These are phyloP conservation scores for Rotaria macrura DNA, from an alignment of 2,888 invertebrate genomes.

Conservation along the genomic window DNA sequence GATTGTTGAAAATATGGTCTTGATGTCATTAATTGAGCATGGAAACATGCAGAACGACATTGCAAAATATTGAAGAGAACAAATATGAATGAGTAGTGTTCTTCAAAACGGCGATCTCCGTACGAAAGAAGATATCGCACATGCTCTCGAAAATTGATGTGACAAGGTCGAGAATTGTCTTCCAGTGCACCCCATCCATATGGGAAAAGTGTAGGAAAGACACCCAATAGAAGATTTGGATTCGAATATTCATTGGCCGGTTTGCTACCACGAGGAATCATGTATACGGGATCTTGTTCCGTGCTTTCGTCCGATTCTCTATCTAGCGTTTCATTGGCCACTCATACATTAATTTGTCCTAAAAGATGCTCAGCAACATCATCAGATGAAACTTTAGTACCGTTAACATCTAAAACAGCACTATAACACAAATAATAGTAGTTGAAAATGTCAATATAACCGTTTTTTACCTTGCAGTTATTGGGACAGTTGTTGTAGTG, in stretches of 20 bases:
- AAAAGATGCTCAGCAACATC: not conserved
- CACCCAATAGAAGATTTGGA: not conserved
- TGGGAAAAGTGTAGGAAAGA: not conserved
- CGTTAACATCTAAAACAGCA: not conserved
- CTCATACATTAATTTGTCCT: not conserved
- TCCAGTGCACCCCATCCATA: not conserved
- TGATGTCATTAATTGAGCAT: not conserved
- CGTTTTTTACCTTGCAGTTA: not conserved
- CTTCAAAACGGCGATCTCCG: not conserved
- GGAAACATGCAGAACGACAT: not conserved
- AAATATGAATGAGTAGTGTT: not conserved
- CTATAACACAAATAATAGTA: not conserved
- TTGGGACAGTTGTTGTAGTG: not conserved
- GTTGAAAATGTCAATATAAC: not conserved
- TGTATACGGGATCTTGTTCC: not conserved
- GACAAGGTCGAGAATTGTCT: not conserved
- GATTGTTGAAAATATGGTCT: not conserved
- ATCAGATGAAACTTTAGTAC: not conserved
- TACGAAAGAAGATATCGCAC: not conserved
- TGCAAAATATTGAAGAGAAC: not conserved
- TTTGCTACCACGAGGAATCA: not conserved
- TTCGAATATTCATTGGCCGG: not conserved
- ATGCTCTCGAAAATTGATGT: not conserved
- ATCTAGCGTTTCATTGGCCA: no score
- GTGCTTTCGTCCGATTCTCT: not conserved